These are phyloP conservation scores for Tokudaia tokunoshimensis DNA, from an alignment of 2,797 vertebrate species.

Conservation along the genomic window DNA sequence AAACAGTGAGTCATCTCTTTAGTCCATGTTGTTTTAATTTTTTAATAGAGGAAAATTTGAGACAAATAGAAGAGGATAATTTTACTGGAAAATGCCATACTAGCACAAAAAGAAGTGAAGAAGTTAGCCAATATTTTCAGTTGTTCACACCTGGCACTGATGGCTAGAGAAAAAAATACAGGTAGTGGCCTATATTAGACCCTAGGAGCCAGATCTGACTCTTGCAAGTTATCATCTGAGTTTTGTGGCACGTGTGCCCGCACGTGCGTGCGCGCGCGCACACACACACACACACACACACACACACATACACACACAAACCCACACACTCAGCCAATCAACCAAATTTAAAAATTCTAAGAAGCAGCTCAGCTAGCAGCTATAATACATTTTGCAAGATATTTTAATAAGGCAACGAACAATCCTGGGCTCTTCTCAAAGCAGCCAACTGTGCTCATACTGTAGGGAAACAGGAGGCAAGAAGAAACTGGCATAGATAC, in stretches of 20 bases:
- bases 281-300: neutral
- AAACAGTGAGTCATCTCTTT: neutral
- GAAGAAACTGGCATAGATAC: neutral
- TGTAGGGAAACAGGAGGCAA: neutral
- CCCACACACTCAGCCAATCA: neutral
- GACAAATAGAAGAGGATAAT: constrained; percentile 21
- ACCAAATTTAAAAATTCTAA: neutral
- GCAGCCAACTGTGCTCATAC: neutral
- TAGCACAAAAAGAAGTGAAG: neutral
- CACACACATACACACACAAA: neutral
- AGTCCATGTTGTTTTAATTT: constrained; percentile 3
- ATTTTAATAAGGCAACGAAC: neutral
- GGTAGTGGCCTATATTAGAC: neutral
- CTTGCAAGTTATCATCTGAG: neutral
- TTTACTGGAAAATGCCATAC: constrained; percentile 14
- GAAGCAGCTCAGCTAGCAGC: neutral
- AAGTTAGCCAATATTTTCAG: constrained; percentile 58
- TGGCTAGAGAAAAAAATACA: neutral
- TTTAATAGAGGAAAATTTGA: constrained; percentile 37
- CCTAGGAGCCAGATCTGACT: neutral
- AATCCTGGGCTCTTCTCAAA: neutral
- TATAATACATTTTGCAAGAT: neutral
- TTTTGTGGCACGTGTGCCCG: neutral
- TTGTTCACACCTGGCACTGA: neutral
- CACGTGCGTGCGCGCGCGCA: neutral